Evolutionary conservation across 92 coral and sea anemone species (phyloP), one percentile per base, ranked within the genome.

Genomic region (Epizoanthus ramosus): DNA sequence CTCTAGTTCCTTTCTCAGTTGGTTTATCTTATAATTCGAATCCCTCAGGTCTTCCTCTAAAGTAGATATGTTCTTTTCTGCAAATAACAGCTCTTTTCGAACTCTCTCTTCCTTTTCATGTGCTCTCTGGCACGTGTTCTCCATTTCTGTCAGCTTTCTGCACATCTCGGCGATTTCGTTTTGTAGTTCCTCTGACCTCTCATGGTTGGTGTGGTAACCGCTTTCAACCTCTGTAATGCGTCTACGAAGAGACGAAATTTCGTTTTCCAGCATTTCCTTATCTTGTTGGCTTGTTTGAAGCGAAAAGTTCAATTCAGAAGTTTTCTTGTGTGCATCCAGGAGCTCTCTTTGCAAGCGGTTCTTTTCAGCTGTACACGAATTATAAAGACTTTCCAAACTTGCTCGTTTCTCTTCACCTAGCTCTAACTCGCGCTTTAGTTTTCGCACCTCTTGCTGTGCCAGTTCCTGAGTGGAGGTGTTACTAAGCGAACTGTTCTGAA

Each of bases 351-450:
- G 88, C 31, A 93, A 74, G 65, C 84, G 65, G 15, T 61, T 25
- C 74, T 91, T 95, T 85, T 91, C 97, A 19, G 82, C 84, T 24
- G 90, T 94, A 57, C 97, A 83, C 4, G 81, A 83, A 68, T 71
- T 88, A 58, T 88, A 86, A 28, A 88, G 88, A 68, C 74, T 57
- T 67, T 91, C 94, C 45, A 86, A 79, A 65, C 83, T 82, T 22
- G 83, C 15, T 24, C 67, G 74, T 57, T 93, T 88, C 37, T 91
- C 94, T 18, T 81, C 69, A 31, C 68, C 84, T 8, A 80, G 22
- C 61, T 90, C 91, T 9, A 96, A 85, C 23, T 96, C 98, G 63
- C 84, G 79, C 75, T 74, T 75, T 21, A 93, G 21, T 35, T 79
- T 80, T 56, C 75, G 18, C 6, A 76, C 72, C 23, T 90, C 88